phyloP scores from a whole-genome alignment of 2,888 invertebrate genomes.

The Nycteola revayana region DNA sequence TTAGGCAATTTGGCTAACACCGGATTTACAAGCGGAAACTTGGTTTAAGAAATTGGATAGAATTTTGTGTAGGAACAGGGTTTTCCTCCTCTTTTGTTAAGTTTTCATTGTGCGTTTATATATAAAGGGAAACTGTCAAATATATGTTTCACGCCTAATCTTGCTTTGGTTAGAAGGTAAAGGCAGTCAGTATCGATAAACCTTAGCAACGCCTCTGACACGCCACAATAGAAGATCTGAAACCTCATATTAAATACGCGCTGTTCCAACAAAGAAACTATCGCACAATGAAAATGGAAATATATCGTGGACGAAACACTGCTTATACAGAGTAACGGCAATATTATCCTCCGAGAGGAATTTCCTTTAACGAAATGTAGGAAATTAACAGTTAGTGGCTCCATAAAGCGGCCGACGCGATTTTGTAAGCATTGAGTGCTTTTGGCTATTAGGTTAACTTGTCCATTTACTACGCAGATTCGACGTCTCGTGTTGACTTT shows the following conservation, averaged over 20 bases:
- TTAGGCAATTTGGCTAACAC: slow-evolving; percentile 10
- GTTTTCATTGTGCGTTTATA: slow-evolving; percentile 11
- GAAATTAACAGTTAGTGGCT: slow-evolving; percentile 76
- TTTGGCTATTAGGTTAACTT: slow-evolving; percentile 79
- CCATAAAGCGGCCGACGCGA: slow-evolving; percentile 72
- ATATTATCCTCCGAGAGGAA: slow-evolving; percentile 68
- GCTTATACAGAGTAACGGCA: slow-evolving; percentile 42
- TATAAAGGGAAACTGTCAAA: slow-evolving; percentile 8
- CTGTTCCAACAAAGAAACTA: slow-evolving; percentile 42
- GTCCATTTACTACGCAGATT: slow-evolving; percentile 71
- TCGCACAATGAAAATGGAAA: slow-evolving; percentile 49
- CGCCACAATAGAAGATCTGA: slow-evolving; percentile 33
- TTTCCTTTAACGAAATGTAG: slow-evolving; percentile 69
- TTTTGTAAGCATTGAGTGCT: slow-evolving; percentile 80
- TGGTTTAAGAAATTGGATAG: slow-evolving; percentile 7
- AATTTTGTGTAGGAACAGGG: slow-evolving; percentile 3
- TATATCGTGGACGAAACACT: slow-evolving; percentile 52
- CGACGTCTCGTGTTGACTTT: slow-evolving; percentile 61
- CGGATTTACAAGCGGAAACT: slow-evolving; percentile 10
- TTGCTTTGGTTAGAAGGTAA: slow-evolving; percentile 22
- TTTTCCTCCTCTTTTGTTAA: slow-evolving; percentile 9
- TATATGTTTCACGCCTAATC: slow-evolving; percentile 22
- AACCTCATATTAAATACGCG: slow-evolving; percentile 47
- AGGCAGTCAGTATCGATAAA: slow-evolving; percentile 23
- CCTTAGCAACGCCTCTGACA: slow-evolving; percentile 32